Evolutionary conservation across 2,113 vertebrate species (phyloP), one percentile per base, ranked within the genome.

Genomic region (Trematomus loennbergii): DNA sequence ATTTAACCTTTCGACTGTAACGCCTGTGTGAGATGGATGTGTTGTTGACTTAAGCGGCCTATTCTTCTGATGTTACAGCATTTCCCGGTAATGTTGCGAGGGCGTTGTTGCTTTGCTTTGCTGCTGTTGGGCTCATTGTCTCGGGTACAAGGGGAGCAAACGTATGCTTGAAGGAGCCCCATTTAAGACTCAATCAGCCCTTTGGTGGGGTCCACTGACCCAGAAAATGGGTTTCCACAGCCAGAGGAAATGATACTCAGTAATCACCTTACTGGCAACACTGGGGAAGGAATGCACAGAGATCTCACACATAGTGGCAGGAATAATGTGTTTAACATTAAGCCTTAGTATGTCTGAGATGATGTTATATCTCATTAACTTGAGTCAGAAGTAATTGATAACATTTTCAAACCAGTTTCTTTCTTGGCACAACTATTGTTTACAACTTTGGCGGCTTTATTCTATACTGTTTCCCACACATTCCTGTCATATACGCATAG

Each of bases 221-320:
- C 95, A 95, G 96, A 96, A 96, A 97, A 97, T 96, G 91, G 95
- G 93, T 96, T 95, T 95, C 95, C 80, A 94, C 91, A 92, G 94
- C 87, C 71, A 94, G 90, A 97, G 97, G 96, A 97, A 97, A 96
- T 96, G 95, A 97, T 96, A 93, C 95, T 92, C 78, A 53, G 79
- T 89, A 89, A 93, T 93, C 87, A 92, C 88, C 83, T 89, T 58
- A 89, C 81, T 88, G 90, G 84, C 59, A 88, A 85, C 88, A 82
- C 83, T 53, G 72, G 22, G 18, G 75, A 59, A 75, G 77, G 88
- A 88, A 88, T 80, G 84, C 66, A 68, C 50, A 2, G 45, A 55
- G 78, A 78, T 82, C 65, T 82, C 81, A 87, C 82, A 83, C 82
- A 10, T 11, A 57, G 72, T 49, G 4, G 25, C 29, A 36, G 55